A percentile compares a stretch with the other conserved stretches of the same genome.
phyloP scores from a whole-genome alignment of 2,113 vertebrate genomes.

The Grus americana region DNA sequence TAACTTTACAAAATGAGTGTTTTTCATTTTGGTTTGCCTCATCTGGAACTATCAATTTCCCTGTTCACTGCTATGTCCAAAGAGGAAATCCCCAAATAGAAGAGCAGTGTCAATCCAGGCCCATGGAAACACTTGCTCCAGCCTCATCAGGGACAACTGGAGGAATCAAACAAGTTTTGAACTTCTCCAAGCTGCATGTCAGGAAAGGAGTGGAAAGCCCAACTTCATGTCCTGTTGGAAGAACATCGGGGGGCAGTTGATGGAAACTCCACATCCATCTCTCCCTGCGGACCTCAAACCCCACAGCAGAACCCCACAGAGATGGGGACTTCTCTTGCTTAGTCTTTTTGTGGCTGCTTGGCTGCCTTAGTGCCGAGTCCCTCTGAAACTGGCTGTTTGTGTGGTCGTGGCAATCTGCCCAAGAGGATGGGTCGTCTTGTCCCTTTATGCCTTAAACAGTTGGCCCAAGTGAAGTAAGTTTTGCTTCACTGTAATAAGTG shows the following conservation, averaged over 20 bases:
- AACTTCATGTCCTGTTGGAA: background rate
- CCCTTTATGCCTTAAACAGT: background rate
- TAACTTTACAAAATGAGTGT: background rate
- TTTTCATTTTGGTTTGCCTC: background rate
- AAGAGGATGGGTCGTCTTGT: background rate
- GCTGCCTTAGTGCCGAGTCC: background rate
- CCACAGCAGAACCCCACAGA: background rate
- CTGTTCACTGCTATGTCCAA: background rate
- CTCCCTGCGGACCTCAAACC: background rate
- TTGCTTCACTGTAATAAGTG: background rate
- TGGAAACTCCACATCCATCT: background rate
- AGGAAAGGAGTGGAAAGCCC: background rate
- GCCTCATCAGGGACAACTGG: background rate
- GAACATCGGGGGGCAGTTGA: background rate
- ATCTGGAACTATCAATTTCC: background rate
- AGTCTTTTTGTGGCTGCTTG: background rate
- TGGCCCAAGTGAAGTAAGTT: background rate
- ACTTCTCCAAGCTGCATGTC: background rate
- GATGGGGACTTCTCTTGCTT: background rate
- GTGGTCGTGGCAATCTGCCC: background rate
- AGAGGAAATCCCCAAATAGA: background rate
- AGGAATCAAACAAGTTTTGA: background rate
- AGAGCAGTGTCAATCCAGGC: background rate
- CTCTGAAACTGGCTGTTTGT: background rate
- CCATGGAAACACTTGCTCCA: background rate